Conservation (phyloP, 2,797 vertebrate genomes). For the Leptoclinus maculatus region DNA sequence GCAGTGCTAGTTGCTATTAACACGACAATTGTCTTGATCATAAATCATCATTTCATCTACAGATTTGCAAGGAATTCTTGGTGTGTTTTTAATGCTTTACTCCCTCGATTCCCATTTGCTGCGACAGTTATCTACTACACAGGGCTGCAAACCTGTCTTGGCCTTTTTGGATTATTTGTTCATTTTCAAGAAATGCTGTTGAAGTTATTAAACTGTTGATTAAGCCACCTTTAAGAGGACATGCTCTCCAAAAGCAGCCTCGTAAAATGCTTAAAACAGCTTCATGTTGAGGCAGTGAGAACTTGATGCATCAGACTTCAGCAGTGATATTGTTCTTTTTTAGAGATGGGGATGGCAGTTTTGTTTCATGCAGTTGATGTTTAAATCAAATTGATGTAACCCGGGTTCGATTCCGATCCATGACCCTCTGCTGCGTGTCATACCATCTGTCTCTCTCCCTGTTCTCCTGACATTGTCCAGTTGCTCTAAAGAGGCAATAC, state of each 20-base stretch:
- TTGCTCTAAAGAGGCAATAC: too few species aligned
- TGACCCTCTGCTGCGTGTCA: too few species aligned
- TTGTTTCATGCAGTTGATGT: background rate
- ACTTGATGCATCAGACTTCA: slow-evolving; percentile 30
- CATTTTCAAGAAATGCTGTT: background rate
- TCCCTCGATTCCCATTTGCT: background rate
- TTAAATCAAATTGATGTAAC: slow-evolving; percentile 2
- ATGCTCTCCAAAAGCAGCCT: background rate
- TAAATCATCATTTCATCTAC: background rate
- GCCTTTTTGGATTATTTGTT: background rate
- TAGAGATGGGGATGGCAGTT: slow-evolving; percentile 1
- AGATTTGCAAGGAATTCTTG: background rate
- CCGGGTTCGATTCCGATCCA: too few species aligned
- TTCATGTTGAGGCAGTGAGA: slow-evolving; percentile 14
- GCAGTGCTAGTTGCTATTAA: background rate
- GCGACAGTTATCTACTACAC: background rate
- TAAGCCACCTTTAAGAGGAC: background rate
- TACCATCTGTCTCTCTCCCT: too few species aligned
- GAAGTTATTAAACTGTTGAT: background rate
- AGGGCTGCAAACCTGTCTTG: background rate
- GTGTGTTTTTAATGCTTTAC: background rate
- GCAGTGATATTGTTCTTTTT: slow-evolving; percentile 25
- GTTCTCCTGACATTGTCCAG: too few species aligned
- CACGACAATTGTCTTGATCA: background rate
- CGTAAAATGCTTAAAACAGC: slow-evolving; percentile 1